A percentile compares a stretch with the other conserved stretches of the same genome.
Conservation (phyloP, 2,113 vertebrate species). For the Phaetusa simplex region DNA sequence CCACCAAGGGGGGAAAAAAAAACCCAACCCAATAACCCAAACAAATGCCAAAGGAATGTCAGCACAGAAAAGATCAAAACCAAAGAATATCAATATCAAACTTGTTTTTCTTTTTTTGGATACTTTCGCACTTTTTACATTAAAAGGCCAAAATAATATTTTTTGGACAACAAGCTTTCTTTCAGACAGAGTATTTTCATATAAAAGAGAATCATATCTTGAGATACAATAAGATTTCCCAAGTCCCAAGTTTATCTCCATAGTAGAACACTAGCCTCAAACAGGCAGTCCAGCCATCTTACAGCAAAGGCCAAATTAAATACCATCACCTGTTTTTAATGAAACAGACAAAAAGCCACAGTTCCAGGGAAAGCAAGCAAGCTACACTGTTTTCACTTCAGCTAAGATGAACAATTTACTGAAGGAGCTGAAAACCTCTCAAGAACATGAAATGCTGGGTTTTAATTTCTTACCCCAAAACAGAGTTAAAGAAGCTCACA, state of each 20-base stretch:
- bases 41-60: background rate
- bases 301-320: background rate
- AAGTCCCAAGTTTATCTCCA: background rate
- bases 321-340: background rate
- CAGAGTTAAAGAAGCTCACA: background rate
- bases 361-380: background rate
- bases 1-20: accelerated
- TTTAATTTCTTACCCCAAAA: background rate
- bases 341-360: background rate
- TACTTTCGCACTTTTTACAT: background rate
- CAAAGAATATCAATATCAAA: background rate
- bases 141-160: background rate
- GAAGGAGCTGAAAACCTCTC: background rate
- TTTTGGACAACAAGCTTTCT: background rate
- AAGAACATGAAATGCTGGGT: background rate
- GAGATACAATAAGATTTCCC: background rate
- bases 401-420: background rate
- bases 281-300: background rate
- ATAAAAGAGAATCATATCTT: background rate
- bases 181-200: background rate
- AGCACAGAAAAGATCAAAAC: background rate
- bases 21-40: background rate
- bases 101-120: background rate
- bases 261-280: background rate
- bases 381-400: background rate